Percentiles rank a stretch among this genome's conserved stretches.
Conservation (phyloP, 2,888 invertebrate species). For the Heliothis peltigera region DNA sequence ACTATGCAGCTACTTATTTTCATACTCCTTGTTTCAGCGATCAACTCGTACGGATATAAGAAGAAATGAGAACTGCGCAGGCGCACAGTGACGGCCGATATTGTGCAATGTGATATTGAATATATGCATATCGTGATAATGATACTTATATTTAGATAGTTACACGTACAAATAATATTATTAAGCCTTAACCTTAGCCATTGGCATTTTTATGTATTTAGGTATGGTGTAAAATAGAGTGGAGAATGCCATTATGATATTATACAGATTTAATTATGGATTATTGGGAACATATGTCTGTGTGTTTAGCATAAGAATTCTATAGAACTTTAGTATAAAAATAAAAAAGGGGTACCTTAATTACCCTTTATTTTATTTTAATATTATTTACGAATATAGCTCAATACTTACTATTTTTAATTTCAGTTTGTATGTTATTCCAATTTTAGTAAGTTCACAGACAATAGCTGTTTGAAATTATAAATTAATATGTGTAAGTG, state of each 20-base stretch:
- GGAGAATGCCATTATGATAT: conserved; percentile 5
- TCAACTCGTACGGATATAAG: conserved; percentile 94
- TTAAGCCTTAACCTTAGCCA: conserved; percentile 33
- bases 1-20: background rate
- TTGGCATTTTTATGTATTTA: conserved; percentile 29
- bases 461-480: background rate
- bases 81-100: conserved; percentile 12
- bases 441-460: no score
- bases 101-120: conserved; percentile 60
- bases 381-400: background rate
- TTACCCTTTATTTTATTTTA: conserved; percentile 4
- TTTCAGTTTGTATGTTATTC: no score
- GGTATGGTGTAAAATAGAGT: conserved; percentile 19
- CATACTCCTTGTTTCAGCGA: conserved; percentile 87
- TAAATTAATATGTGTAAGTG: background rate
- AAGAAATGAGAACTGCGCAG: conserved; percentile 75
- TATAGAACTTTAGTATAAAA: conserved; percentile 2
- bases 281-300: conserved; percentile 2
- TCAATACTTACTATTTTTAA: no score
- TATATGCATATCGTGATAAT: conserved; percentile 63
- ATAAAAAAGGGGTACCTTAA: conserved; percentile 26
- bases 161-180: conserved; percentile 43
- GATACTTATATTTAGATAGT: conserved; percentile 46
- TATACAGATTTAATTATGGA: background rate
- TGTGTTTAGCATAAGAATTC: no score